phyloP scores from a whole-genome alignment of 2,888 invertebrate genomes.

The Apotomis betuletana region DNA sequence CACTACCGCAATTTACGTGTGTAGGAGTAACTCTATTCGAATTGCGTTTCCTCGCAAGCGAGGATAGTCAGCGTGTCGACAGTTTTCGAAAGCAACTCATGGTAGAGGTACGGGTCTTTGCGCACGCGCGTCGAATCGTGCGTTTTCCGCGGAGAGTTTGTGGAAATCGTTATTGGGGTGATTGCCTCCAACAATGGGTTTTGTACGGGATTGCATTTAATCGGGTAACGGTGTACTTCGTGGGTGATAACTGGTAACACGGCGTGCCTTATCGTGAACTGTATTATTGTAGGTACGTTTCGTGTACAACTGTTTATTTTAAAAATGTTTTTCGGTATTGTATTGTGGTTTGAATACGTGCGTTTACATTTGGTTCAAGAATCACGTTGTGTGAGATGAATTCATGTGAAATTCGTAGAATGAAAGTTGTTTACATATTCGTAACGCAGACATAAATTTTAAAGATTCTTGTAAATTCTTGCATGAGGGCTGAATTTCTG shows the following conservation, averaged over 20 bases:
- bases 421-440: too few relatives aligned
- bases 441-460: too few relatives aligned
- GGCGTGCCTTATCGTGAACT: slow-evolving; percentile 54
- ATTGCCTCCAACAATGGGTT: slow-evolving; percentile 83
- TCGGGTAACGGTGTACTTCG: slow-evolving; percentile 67
- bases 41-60: too few relatives aligned
- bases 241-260: slow-evolving; percentile 63
- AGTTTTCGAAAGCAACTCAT: too few relatives aligned
- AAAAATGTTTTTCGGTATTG: background rate
- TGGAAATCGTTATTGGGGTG: slow-evolving; percentile 83
- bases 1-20: too few relatives aligned
- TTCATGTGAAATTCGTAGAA: background rate
- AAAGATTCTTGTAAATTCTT: too few relatives aligned
- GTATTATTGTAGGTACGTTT: slow-evolving; percentile 8
- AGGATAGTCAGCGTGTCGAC: too few relatives aligned
- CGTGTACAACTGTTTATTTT: background rate
- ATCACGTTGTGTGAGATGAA: background rate
- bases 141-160: slow-evolving; percentile 79
- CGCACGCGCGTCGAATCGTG: slow-evolving; percentile 82
- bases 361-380: background rate
- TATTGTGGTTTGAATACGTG: background rate
- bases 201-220: slow-evolving; percentile 75
- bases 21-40: too few relatives aligned
- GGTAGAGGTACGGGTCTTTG: too few relatives aligned
- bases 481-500: too few relatives aligned